Evolutionary conservation across 1,140 invertebrate species (phyloP), one percentile per base, ranked within the genome.

Genomic region (Cyphomyrmex costatus): DNA sequence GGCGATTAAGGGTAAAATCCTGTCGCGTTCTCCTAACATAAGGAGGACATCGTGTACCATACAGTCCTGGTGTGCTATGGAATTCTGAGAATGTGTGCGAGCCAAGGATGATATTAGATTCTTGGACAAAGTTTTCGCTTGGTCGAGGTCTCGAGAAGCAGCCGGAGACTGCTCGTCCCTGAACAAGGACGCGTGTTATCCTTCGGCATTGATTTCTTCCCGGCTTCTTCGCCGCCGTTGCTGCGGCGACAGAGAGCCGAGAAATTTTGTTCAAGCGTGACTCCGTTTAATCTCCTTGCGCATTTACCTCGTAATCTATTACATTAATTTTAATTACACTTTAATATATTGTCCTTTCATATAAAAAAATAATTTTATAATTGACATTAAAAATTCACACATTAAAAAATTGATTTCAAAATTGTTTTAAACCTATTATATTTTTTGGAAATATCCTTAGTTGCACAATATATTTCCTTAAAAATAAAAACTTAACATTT

Each of bases 41-140:
- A 42, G 21, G 5, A 53, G 51, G 66, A 61, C 63, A 78, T 63
- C 68, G 77, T 61, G 60, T 58, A 66, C 66, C 74, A 51, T 49
- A 92, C 83, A 88, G 88, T 90, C 86, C 65, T 33, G 68, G 65
- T 46, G 73, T 71, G 33, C 65, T 51, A 78, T 87, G 90, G 93
- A 93, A 94, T 95, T 91, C 91, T 86, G 86, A 93, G 93, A 95
- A 95, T 94, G 93, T 93, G 88, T 93, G 92, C 92, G 93, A 93
- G 93, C 93, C 88, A 93, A 91, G 91, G 92, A 93, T 94, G 92
- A 94, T 95, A 95, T 95, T 95, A 94, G 94, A 94, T 95, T 94
- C 94, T 95, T 94, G 92, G 92, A 92, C 92, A 94, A 94, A 95
- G 94, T 94, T 95, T 94, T 94, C 93, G 90, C 93, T 93, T 92